Conservation (phyloP, 2,888 invertebrate species). For the Amorpha juglandis region DNA sequence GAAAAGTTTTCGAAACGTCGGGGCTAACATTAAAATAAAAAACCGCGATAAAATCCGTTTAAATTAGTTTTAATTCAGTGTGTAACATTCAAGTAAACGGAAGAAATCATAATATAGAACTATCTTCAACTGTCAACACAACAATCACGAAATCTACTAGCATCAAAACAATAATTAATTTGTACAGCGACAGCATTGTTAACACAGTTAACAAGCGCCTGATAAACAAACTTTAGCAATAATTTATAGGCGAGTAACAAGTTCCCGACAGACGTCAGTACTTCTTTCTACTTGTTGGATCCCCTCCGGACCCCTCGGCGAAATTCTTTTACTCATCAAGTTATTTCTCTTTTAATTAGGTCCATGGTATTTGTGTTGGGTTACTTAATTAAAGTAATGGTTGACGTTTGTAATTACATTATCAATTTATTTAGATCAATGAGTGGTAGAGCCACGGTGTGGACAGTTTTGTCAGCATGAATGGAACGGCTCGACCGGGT, state of each 20-base stretch:
- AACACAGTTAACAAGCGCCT: conserved; percentile 35
- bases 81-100: too few relatives aligned
- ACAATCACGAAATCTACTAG: neutral
- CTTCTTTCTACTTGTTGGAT: conserved; percentile 1
- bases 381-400: neutral
- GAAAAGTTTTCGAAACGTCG: too few relatives aligned
- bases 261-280: conserved; percentile 13
- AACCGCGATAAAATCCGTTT: too few relatives aligned
- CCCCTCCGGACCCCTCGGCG: neutral
- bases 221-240: conserved; percentile 44
- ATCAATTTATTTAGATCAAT: neutral
- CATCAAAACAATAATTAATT: conserved; percentile 1
- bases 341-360: conserved; percentile 14
- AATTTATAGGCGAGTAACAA: conserved; percentile 28
- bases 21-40: too few relatives aligned
- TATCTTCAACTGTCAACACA: too few relatives aligned
- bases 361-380: neutral
- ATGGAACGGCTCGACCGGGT: too few relatives aligned
- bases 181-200: neutral
- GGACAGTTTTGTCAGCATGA: too few relatives aligned
- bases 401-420: neutral
- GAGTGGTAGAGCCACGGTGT: too few relatives aligned
- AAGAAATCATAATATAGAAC: too few relatives aligned
- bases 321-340: conserved; percentile 1
- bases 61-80: too few relatives aligned